Percentiles rank a stretch among this genome's conserved stretches.
These are phyloP conservation scores for Platygyra sinensis DNA, from an alignment of 64 coral and sea anemone genomes.

Conservation along the genomic window DNA sequence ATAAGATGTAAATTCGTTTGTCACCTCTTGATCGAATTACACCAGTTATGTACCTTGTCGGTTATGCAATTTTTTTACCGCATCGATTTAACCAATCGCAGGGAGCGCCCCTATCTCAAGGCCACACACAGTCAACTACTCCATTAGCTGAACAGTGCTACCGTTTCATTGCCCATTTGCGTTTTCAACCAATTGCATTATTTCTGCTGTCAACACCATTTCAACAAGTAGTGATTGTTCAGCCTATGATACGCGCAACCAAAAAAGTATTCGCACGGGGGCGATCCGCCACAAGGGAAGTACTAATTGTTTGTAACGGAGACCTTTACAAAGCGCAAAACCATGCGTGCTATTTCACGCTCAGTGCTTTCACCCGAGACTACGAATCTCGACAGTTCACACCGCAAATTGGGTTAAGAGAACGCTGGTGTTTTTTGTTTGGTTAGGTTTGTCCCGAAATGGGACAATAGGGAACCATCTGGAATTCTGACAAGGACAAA, in stretches of 20 bases:
- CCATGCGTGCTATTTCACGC: constrained; percentile 37
- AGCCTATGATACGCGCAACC: constrained; percentile 51
- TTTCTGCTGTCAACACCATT: constrained; percentile 97
- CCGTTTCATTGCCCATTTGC: constrained; percentile 76
- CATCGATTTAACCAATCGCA: constrained; percentile 69
- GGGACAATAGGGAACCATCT: constrained; percentile 43
- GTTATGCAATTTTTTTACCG: constrained; percentile 44
- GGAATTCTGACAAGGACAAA: constrained; percentile 24
- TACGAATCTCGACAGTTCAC: constrained; percentile 21
- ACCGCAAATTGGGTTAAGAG: background rate
- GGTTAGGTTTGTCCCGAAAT: constrained; percentile 6
- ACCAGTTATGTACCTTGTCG: constrained; percentile 54
- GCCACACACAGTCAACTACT: constrained; percentile 81
- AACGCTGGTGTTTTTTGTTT: constrained; percentile 13
- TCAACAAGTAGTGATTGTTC: constrained; percentile 79
- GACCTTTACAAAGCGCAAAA: constrained; percentile 61
- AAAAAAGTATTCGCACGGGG: constrained; percentile 56
- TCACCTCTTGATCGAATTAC: constrained; percentile 75
- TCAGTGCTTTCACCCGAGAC: constrained; percentile 2
- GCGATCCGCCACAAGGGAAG: constrained; percentile 69
- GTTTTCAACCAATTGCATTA: constrained; percentile 76
- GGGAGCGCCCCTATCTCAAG: constrained; percentile 37
- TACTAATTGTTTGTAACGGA: constrained; percentile 82
- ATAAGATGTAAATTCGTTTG: constrained; percentile 81
- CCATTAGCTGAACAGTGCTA: constrained; percentile 66